Base-by-base conservation (phyloP, 2,113 vertebrate species). In the Noctilio leporinus region DNA sequence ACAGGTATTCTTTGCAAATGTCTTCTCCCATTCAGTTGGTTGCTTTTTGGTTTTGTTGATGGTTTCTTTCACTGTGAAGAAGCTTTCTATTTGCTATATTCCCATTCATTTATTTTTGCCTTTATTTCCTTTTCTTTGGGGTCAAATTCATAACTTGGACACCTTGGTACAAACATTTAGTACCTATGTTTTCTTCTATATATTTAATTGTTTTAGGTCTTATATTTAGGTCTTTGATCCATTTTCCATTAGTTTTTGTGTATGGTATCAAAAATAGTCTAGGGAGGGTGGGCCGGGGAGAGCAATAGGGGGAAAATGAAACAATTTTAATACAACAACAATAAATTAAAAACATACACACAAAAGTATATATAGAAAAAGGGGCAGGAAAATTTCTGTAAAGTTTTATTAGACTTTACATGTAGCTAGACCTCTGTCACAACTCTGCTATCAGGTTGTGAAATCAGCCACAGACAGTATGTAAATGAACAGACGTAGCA, bases 1-100 rank as follows among this genome's bases (percentile, higher is more conserved):
- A 16, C 35, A 81, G 77, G 26, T 59, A 59, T 81, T 81, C 12
- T 81, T 81, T 81, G 53, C 77, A 81, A 19, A 59, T 81, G 40
- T 43, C 35, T 59, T 59, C 35, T 81, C 35, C 35, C 77, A 43
- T 59, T 81, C 53, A 59, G 3, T 40, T 40, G 77, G 26, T 43
- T 81, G 53, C 38, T 17, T 59, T 57, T 81, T 81, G 40, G 38
- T 40, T 59, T 59, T 81, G 38, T 80, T 30, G 51, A 28, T 57
- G 24, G 53, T 80, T 80, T 43, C 15, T 59, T 81, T 81, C 59
- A 26, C 38, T 30, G 15, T 59, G 10, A 35, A 59, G 77, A 81
- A 80, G 53, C 38, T 53, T 77, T 77, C 53, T 80, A 59, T 30
- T 81, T 81, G 35, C 26, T 81, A 12, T 43, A 7, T 24, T 43